These are phyloP conservation scores for Drosophila siamana DNA, from an alignment of 2,888 invertebrate species.

Conservation along the genomic window DNA sequence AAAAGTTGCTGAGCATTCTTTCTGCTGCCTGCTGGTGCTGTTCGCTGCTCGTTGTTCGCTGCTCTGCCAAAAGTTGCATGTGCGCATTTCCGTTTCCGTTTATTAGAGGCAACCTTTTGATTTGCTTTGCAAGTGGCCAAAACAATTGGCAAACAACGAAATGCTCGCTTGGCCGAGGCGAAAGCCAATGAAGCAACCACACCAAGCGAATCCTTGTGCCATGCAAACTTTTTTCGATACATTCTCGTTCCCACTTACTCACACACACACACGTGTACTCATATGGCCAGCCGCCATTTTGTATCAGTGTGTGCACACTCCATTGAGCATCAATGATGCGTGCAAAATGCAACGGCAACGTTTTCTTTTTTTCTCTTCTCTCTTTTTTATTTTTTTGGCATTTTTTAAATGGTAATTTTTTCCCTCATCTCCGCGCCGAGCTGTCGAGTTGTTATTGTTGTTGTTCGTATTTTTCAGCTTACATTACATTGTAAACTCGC, in stretches of 20 bases:
- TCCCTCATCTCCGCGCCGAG: background rate
- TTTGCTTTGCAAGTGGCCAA: constrained; percentile 72
- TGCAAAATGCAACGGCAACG: constrained; percentile 82
- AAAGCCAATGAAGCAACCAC: constrained; percentile 39
- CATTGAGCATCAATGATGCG: constrained; percentile 83
- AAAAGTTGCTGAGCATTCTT: constrained; percentile 56
- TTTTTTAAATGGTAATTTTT: constrained; percentile 70
- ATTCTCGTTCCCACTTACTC: constrained; percentile 17
- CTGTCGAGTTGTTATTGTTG: constrained; percentile 23
- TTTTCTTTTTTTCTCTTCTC: constrained; percentile 44
- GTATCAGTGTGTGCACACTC: constrained; percentile 83
- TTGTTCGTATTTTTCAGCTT: constrained; percentile 49
- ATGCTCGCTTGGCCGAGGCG: constrained; percentile 22
- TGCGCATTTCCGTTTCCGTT: constrained; percentile 68
- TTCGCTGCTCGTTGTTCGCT: too few relatives aligned
- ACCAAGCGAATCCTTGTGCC: constrained; percentile 33
- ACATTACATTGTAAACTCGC: constrained; percentile 61
- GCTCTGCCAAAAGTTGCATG: constrained; percentile 65
- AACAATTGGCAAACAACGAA: constrained; percentile 72
- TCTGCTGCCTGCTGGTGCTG: too few relatives aligned
- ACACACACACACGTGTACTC: constrained; percentile 25
- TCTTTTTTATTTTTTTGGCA: constrained; percentile 33
- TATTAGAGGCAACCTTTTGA: constrained; percentile 73
- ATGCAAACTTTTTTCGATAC: constrained; percentile 62
- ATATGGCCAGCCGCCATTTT: constrained; percentile 65